Evolutionary conservation across 2,797 vertebrate species (phyloP).

Genomic region (Hylomyscus alleni): DNA sequence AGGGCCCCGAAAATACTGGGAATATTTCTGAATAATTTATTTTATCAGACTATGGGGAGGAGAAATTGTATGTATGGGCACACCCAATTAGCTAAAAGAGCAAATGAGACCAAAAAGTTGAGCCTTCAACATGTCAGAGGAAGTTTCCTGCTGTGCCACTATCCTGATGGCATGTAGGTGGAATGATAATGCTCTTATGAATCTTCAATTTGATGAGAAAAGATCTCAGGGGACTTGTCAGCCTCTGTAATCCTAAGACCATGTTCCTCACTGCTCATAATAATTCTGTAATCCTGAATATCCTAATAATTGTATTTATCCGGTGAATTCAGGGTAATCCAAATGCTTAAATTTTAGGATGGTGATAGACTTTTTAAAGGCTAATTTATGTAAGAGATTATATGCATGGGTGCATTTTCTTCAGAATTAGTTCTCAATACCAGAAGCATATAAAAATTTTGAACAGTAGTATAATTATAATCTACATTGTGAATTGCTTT

Average conservation of each 20-base stretch:
- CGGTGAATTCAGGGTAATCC: background rate
- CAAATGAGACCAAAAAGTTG: background rate
- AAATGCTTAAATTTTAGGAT: background rate
- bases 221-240: background rate
- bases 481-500: background rate
- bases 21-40: background rate
- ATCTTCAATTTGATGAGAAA: background rate
- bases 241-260: background rate
- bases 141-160: background rate
- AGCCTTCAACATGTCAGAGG: background rate
- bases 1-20: background rate
- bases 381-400: background rate
- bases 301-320: background rate
- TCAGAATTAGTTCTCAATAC: background rate
- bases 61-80: background rate
- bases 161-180: background rate
- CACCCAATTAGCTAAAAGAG: background rate
- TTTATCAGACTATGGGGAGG: background rate
- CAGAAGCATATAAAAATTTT: background rate
- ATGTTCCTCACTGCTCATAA: background rate
- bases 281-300: background rate
- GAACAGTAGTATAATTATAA: background rate
- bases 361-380: background rate
- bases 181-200: background rate
- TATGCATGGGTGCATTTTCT: background rate